Percentiles rank a stretch among this genome's conserved stretches.
These are phyloP conservation scores for Etheostoma cragini DNA, from an alignment of 2,113 vertebrate species.

Conservation along the genomic window DNA sequence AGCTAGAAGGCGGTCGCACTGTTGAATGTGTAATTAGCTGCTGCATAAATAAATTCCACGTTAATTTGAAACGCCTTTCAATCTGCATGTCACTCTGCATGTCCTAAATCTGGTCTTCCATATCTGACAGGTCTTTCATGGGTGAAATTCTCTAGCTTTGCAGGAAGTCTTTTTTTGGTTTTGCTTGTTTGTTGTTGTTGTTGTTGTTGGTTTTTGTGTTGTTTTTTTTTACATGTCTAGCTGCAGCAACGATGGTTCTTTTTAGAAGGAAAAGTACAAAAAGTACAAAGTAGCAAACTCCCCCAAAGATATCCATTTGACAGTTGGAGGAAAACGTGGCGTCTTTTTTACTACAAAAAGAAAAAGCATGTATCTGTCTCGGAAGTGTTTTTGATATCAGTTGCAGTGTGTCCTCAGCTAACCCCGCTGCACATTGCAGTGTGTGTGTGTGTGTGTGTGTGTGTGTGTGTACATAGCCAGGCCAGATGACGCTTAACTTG, in stretches of 20 bases:
- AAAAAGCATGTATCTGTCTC: conserved; percentile 32
- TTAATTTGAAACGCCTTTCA: conserved; percentile 38
- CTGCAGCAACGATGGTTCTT: neutral
- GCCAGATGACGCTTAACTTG: conserved; percentile 26
- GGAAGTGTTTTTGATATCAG: conserved; percentile 37
- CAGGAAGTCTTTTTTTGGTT: neutral
- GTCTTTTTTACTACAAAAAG: conserved; percentile 39
- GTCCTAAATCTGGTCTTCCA: conserved; percentile 32
- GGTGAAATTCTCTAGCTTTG: neutral
- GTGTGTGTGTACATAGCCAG: neutral
- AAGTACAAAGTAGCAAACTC: conserved; percentile 3
- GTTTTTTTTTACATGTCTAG: conserved; percentile 29
- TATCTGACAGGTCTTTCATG: conserved; percentile 16
- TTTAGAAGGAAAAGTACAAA: neutral
- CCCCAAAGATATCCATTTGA: conserved; percentile 38
- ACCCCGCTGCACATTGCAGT: conserved; percentile 16
- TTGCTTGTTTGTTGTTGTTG: too few species aligned
- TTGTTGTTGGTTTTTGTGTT: too few species aligned
- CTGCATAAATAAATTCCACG: conserved; percentile 32
- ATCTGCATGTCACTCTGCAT: conserved; percentile 23
- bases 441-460: neutral
- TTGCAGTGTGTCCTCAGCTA: conserved; percentile 35
- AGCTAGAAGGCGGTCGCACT: conserved; percentile 10
- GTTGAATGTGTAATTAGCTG: conserved; percentile 51
- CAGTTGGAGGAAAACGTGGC: conserved; percentile 41